These are phyloP conservation scores for Halocynthia roretzi DNA, from an alignment of 23 tunicate genomes.

Conservation along the genomic window DNA sequence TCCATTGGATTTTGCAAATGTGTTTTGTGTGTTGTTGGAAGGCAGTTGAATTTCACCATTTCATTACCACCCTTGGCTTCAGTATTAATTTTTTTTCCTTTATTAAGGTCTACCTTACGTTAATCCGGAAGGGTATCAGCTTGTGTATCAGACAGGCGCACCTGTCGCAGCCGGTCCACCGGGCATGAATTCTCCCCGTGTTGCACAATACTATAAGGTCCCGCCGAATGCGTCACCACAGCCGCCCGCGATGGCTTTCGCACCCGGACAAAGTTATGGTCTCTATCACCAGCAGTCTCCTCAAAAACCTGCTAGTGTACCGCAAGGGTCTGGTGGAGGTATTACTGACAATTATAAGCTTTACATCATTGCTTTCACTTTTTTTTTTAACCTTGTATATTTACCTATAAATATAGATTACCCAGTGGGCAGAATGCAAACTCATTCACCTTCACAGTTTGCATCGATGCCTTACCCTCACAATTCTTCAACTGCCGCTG, in stretches of 20 bases:
- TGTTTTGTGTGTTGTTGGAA: too few species aligned
- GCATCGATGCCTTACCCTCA: too few species aligned
- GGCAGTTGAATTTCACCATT: too few species aligned
- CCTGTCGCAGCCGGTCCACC: conserved; percentile 12
- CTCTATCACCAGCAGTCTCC: conserved; percentile 8
- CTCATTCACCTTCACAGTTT: too few species aligned
- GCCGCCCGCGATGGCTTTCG: conserved; percentile 8
- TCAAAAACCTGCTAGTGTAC: conserved; percentile 1
- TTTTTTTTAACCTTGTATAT: too few species aligned
- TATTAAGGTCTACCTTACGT: conserved; percentile 49
- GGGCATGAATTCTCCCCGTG: neutral
- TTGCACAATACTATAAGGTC: conserved; percentile 14
- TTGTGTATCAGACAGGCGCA: conserved; percentile 22
- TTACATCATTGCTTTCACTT: too few species aligned
- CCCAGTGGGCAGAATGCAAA: too few species aligned
- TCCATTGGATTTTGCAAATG: too few species aligned
- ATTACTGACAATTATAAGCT: too few species aligned
- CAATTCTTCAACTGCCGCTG: too few species aligned
- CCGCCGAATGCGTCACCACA: conserved; percentile 8
- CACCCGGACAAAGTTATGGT: conserved; percentile 1
- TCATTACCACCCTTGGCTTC: neutral
- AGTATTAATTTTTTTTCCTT: neutral
- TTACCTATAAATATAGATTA: too few species aligned
- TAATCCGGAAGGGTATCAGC: conserved; percentile 45
- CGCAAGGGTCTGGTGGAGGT: neutral